Evolutionary conservation across 2,888 invertebrate genomes (phyloP).

Genomic region (Tinea semifulvella): DNA sequence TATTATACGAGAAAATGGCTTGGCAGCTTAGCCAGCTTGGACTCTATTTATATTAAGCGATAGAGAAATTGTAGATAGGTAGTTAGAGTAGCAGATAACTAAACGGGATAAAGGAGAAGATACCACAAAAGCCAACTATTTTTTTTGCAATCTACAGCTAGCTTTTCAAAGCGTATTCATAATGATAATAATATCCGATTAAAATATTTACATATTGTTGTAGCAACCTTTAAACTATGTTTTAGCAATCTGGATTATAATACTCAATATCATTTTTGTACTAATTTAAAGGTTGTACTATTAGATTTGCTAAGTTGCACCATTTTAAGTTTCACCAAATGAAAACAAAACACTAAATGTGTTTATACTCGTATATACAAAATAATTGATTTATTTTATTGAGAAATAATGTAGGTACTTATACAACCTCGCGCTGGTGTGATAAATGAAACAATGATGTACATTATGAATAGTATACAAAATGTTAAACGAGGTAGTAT

Average conservation of each 20-base stretch:
- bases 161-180: conserved; percentile 14
- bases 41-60: conserved; percentile 8
- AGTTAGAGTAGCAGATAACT: conserved; percentile 9
- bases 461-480: no score
- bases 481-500: neutral
- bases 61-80: conserved; percentile 8
- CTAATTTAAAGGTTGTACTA: conserved; percentile 37
- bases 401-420: no score
- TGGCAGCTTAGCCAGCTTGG: conserved; percentile 7
- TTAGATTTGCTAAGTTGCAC: no score
- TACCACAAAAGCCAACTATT: conserved; percentile 51
- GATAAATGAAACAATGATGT: neutral
- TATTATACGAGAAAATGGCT: neutral
- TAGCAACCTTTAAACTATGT: conserved; percentile 42
- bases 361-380: no score
- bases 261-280: no score
- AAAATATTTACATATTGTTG: conserved; percentile 23
- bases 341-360: no score
- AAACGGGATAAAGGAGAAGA: conserved; percentile 31
- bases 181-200: neutral
- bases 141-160: conserved; percentile 14
- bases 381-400: no score
- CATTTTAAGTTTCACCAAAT: no score
- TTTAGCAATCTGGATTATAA: no score
- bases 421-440: no score